Percentiles rank a stretch among this genome's conserved stretches.
These are phyloP conservation scores for Ladona fulva DNA, from an alignment of 1,140 invertebrate genomes.

Conservation along the genomic window DNA sequence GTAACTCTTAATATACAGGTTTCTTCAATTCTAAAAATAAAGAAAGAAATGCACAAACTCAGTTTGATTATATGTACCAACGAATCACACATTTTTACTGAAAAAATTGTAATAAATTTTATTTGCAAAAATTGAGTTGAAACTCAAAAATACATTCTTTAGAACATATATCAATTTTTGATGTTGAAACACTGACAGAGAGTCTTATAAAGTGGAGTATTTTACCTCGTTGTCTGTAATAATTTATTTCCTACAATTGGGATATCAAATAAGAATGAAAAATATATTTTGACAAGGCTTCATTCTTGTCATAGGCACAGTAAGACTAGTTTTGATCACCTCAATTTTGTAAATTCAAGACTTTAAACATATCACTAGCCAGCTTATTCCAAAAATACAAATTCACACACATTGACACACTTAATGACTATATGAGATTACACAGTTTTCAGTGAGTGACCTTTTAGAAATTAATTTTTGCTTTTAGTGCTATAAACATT, in stretches of 20 bases:
- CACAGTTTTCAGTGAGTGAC: no score
- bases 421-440: not conserved
- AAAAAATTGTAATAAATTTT: no score
- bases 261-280: not conserved
- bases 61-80: no score
- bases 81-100: no score
- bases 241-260: not conserved
- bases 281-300: not conserved
- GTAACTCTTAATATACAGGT: no score
- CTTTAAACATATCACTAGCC: not conserved
- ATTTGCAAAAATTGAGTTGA: no score
- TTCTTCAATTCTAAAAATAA: no score
- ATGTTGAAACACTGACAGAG: no score
- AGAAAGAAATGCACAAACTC: no score
- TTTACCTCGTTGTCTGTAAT: not conserved
- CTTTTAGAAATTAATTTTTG: no score
- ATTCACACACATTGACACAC: not conserved
- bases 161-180: no score
- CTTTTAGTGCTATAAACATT: not conserved
- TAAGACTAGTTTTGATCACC: not conserved
- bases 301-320: not conserved
- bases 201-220: not conserved
- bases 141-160: no score
- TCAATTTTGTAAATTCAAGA: not conserved
- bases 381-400: not conserved